phyloP scores from a whole-genome alignment of 2,797 vertebrate genomes.

The Rhinogobio ventralis region DNA sequence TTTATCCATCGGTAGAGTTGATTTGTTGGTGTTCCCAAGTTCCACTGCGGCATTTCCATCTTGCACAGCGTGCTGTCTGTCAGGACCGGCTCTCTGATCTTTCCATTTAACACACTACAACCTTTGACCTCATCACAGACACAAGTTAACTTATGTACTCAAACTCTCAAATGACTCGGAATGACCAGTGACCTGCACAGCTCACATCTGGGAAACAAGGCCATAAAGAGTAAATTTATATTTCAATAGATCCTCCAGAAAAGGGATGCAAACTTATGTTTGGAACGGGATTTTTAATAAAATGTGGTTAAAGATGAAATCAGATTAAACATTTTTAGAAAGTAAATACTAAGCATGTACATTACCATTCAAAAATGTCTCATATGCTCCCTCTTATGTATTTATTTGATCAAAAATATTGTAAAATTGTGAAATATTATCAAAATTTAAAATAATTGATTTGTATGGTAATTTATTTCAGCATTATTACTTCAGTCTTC shows the following conservation, averaged over 20 bases:
- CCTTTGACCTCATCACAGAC: conserved; percentile 39
- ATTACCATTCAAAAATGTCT: neutral
- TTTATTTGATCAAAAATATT: neutral
- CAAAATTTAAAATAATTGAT: neutral
- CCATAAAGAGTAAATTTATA: neutral
- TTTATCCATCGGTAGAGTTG: conserved; percentile 2
- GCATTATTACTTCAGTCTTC: neutral
- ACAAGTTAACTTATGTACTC: conserved; percentile 37
- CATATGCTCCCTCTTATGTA: neutral
- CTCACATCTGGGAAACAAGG: conserved; percentile 9
- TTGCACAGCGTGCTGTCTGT: conserved; percentile 36
- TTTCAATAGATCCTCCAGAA: neutral
- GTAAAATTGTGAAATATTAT: neutral
- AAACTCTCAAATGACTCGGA: conserved; percentile 27
- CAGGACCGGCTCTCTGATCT: conserved; percentile 40
- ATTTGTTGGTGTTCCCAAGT: conserved; percentile 27
- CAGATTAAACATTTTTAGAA: fast-evolving
- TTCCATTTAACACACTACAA: conserved; percentile 35
- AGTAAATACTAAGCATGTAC: neutral
- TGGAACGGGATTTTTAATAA: neutral
- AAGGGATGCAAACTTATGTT: neutral
- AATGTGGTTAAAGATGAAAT: neutral
- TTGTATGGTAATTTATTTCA: neutral
- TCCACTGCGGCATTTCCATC: conserved; percentile 14
- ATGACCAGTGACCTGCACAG: conserved; percentile 19